Base-by-base conservation (phyloP, 2,888 invertebrate genomes). In the Pomacea canaliculata region DNA sequence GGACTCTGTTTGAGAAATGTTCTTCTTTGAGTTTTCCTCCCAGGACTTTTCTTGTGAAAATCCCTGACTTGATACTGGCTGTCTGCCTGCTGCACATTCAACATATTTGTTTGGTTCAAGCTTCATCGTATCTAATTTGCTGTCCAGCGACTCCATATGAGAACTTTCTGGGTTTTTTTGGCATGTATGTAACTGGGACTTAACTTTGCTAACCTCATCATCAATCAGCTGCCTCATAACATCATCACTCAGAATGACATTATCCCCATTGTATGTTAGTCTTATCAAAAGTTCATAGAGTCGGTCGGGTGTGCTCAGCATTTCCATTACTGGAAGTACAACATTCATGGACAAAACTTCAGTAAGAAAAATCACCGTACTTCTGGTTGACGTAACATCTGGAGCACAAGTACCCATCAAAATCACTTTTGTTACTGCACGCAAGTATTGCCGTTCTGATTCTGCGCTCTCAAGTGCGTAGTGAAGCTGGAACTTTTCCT, bases 281-380 rank as follows among this genome's bases (percentile, higher is more conserved):
- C 78, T 79, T 23, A 85, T 83, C 13, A 86, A 77, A 71, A 79
- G 80, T 78, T 85, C 84, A 81, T 85, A 83, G n/a, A 87, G 76
- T 79, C 84, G 85, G 69, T 84, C 83, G n/a, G 86, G 76, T 59
- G 83, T 80, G 66, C 81, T 80, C 12, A 87, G 63, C 77, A 83
- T 80, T 23, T 82, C 79, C 49, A 85, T 74, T n/a, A 86, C 75
- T 66, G 82, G 82, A 60, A 82, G 80, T 56, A 85, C 74, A 59
- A 86, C 78, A 79, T 86, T 86, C 23, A 76, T 82, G 16, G 83
- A 80, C 37, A 86, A 70, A 59, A 87, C 83, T 70, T 85, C 85
- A 62, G 78, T 78, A 48, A 84, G 60, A 51, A 82, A 62, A 56
- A 78, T 62, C 60, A 73, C 56, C 1, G 76, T 73, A 66, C 76